Base-by-base conservation (phyloP, 2,888 invertebrate genomes). In the Omphaloscelis lunosa region DNA sequence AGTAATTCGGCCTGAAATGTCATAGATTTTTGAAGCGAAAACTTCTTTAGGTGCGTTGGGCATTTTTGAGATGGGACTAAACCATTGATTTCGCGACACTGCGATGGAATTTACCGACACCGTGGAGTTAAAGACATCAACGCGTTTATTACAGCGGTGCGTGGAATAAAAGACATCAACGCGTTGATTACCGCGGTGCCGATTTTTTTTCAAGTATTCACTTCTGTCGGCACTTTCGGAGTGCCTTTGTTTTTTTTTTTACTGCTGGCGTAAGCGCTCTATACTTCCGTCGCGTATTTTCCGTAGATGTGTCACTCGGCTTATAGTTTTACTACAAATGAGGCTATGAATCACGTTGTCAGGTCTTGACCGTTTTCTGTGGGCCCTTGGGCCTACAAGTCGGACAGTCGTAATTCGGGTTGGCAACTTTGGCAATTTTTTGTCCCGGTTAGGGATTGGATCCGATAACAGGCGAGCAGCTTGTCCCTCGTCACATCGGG, bases 401-500 rank as follows among this genome's bases (percentile, higher is more conserved):
- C 1, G n/a, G 71, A 65, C 56, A 74, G 45, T 29, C 27, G 58
- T 81, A 53, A 77, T 72, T 81, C 58, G 61, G 71, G 82, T 75
- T 39, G 48, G 53, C 17, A 45, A 34, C 65, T 80, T 65, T 27
- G 20, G 34, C n/a, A 4, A 72, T 74, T 85, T 83, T 83, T 83
- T 83, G 85, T 65, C 53, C 69, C 56, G 27, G 39, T 39, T 20
- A 20, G 45, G 71, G 29, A 72, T 73, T 51, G 68, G 65, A 77
- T 85, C 77, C 48, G 82, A 74, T 81, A 85, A 81, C 72, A 45
- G 63, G 63, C 69, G 9, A 72, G 48, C 69, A 71, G 72, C 73
- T 77, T 73, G 68, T 20, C 85, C 85, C 85, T 83, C 71, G 83
- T 85, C 83, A 83, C 71, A 51, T 70, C 8, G 51, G 51, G 62